A percentile compares a stretch with the other conserved stretches of the same genome.
These are phyloP conservation scores for Saturnia japonica DNA, from an alignment of 2,888 invertebrate genomes.

Conservation along the genomic window DNA sequence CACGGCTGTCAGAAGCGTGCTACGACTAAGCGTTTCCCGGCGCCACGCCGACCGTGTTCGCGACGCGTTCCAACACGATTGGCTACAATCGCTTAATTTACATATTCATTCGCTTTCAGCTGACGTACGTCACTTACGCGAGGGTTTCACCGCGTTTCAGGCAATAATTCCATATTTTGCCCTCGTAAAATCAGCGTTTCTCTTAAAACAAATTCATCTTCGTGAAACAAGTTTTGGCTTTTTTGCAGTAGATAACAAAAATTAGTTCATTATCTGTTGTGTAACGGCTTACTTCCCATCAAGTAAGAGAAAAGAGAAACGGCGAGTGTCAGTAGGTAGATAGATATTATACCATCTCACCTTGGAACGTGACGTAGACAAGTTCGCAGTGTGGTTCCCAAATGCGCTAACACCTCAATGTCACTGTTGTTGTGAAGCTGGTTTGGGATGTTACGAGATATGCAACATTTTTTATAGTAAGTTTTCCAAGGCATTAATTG, in stretches of 20 bases:
- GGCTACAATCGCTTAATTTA: conserved; percentile 25
- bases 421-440: neutral
- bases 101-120: conserved; percentile 51
- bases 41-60: too few relatives aligned
- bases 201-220: too few relatives aligned
- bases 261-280: neutral
- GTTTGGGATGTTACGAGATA: neutral
- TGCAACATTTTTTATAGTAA: neutral
- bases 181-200: too few relatives aligned
- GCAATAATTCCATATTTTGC: neutral
- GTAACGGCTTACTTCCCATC: neutral
- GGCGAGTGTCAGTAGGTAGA: neutral
- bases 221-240: neutral
- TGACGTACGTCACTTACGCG: conserved; percentile 25
- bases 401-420: too few relatives aligned
- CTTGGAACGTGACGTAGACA: too few relatives aligned
- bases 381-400: neutral
- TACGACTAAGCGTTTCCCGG: neutral
- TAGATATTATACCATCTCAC: too few relatives aligned
- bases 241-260: neutral
- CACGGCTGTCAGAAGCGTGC: neutral
- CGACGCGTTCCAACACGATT: neutral
- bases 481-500: neutral
- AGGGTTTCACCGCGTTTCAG: conserved; percentile 5
- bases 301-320: neutral